Conservation (phyloP, 2,797 vertebrate genomes). For the Etheostoma perlongum region DNA sequence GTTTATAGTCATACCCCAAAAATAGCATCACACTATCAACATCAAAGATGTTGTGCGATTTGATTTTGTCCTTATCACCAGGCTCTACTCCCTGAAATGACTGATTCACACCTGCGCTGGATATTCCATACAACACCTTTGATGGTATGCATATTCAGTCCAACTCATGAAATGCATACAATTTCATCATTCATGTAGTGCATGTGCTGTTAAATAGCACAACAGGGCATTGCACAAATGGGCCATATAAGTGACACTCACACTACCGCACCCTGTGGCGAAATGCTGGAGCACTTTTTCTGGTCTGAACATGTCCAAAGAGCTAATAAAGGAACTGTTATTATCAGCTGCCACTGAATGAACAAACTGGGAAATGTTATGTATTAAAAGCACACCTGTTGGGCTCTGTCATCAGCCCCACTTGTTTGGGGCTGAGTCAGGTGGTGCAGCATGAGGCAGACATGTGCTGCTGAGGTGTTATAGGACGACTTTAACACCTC, state of each 20-base stretch:
- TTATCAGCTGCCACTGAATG: not conserved
- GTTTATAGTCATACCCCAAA: constrained; percentile 13
- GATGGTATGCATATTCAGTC: constrained; percentile 2
- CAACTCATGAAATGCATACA: not conserved
- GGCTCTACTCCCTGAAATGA: constrained; percentile 13
- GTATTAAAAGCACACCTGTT: not conserved
- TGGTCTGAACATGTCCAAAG: no score
- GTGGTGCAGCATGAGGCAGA: no score
- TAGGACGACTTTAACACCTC: not conserved
- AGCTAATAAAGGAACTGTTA: not conserved
- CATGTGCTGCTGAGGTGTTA: not conserved
- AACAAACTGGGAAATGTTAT: not conserved
- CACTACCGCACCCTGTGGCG: no score
- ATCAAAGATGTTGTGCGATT: constrained; percentile 15
- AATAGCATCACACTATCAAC: constrained; percentile 25
- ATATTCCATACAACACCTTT: constrained; percentile 14
- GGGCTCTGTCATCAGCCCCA: not conserved
- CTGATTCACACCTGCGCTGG: constrained; percentile 3
- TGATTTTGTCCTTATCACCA: constrained; percentile 28
- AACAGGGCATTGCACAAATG: no score
- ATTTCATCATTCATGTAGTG: constrained; percentile 39
- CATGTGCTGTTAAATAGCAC: not conserved
- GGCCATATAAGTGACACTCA: no score
- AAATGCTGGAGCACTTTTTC: no score
- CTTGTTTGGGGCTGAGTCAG: not conserved